Evolutionary conservation across 92 coral and sea anemone species (phyloP).

Genomic region (Diadumene lineata): DNA sequence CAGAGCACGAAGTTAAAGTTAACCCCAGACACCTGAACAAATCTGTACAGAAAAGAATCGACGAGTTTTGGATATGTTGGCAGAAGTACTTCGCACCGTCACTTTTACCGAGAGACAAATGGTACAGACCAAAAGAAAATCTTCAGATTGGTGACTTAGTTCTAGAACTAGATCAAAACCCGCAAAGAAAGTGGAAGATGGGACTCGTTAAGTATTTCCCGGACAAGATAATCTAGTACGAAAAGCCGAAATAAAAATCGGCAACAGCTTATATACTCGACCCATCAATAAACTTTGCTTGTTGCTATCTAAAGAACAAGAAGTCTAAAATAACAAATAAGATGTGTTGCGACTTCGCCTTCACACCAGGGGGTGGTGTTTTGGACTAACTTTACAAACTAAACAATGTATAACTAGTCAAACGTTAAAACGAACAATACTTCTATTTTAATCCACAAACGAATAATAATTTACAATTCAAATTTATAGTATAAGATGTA

Average conservation of each 20-base stretch:
- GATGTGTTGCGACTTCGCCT: too few relatives aligned
- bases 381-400: too few relatives aligned
- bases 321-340: too few relatives aligned
- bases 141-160: slow-evolving; percentile 40
- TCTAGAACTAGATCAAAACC: slow-evolving; percentile 38
- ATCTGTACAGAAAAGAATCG: slow-evolving; percentile 26
- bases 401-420: too few relatives aligned
- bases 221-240: slow-evolving; percentile 39
- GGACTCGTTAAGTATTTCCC: slow-evolving; percentile 32
- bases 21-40: slow-evolving; percentile 40
- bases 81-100: slow-evolving; percentile 49
- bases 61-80: slow-evolving; percentile 45
- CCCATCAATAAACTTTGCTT: slow-evolving; percentile 49
- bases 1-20: slow-evolving; percentile 37
- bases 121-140: slow-evolving; percentile 45
- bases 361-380: too few relatives aligned
- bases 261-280: slow-evolving; percentile 24
- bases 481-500: too few relatives aligned
- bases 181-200: slow-evolving; percentile 44
- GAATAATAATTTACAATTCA: too few relatives aligned
- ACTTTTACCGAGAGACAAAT: slow-evolving; percentile 41
- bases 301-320: too few relatives aligned
- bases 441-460: too few relatives aligned
- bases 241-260: slow-evolving; percentile 34
- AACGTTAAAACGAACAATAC: too few relatives aligned